A percentile compares a stretch with the other conserved stretches of the same genome.
phyloP scores from a whole-genome alignment of 2,113 vertebrate species.

The Ciconia boyciana region DNA sequence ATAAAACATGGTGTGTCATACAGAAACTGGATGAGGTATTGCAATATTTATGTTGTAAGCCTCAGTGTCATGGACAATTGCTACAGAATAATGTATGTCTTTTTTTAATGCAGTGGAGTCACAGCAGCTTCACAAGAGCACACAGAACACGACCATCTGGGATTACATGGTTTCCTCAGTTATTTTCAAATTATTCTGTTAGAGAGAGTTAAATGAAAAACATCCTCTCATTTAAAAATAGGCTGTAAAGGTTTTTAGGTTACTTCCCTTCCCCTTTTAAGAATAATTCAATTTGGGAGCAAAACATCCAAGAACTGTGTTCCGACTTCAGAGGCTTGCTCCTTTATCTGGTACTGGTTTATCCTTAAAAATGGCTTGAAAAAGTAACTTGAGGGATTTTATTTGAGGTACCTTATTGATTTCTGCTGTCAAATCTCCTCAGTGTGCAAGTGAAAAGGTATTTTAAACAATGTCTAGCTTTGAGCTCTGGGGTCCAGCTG shows the following conservation, averaged over 20 bases:
- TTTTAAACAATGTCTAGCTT: background rate
- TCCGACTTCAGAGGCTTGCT: background rate
- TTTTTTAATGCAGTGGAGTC: constrained; percentile 41
- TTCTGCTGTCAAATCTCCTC: background rate
- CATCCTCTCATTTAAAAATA: constrained; percentile 14
- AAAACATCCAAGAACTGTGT: background rate
- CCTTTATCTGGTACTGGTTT: background rate
- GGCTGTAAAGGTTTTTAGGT: background rate
- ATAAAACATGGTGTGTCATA: constrained; percentile 57
- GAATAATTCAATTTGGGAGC: background rate
- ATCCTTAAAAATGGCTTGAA: background rate
- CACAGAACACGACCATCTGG: constrained; percentile 4
- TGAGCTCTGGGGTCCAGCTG: background rate
- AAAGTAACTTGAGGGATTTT: background rate
- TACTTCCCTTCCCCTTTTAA: background rate
- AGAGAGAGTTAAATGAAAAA: constrained; percentile 26
- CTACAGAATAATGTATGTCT: constrained; percentile 58
- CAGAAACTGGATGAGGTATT: constrained; percentile 57
- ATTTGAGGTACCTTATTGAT: background rate
- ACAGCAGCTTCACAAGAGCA: constrained; percentile 21
- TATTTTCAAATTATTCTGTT: constrained; percentile 31
- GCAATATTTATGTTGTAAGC: constrained; percentile 63
- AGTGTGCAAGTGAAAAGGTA: background rate
- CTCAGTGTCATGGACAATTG: constrained; percentile 60
- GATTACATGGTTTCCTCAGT: constrained; percentile 21